A percentile compares a stretch with the other conserved stretches of the same genome.
Evolutionary conservation across 2,113 vertebrate species (phyloP).

Genomic region (Danionella cerebrum): DNA sequence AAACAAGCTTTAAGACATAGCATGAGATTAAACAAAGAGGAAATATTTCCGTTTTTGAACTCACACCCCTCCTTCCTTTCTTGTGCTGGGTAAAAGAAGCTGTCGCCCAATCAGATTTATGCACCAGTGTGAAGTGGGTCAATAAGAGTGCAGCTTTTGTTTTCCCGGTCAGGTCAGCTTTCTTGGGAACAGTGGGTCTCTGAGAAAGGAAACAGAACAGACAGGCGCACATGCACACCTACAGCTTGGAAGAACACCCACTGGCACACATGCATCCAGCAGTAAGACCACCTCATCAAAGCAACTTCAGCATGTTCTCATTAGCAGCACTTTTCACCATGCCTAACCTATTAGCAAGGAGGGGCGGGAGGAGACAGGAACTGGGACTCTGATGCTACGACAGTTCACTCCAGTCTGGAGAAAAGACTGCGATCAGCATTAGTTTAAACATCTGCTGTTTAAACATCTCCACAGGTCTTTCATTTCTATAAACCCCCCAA

Average conservation of each 20-base stretch:
- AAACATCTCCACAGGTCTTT: constrained; percentile 48
- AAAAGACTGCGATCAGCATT: constrained; percentile 11
- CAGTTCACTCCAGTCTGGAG: constrained; percentile 22
- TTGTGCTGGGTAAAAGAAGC: background rate
- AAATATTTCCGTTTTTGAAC: constrained; percentile 16
- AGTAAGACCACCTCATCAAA: background rate
- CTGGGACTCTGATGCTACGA: background rate
- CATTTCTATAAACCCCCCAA: constrained; percentile 53
- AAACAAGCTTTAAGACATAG: constrained; percentile 10
- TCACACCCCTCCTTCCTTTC: constrained; percentile 6
- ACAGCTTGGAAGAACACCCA: background rate
- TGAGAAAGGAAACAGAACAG: background rate
- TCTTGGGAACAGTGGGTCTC: background rate
- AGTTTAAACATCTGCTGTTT: constrained; percentile 51
- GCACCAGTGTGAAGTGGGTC: constrained; percentile 4
- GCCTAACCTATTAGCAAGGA: background rate
- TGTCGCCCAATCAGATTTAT: constrained; percentile 5
- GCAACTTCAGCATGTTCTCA: background rate
- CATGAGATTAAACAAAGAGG: background rate
- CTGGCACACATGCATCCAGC: background rate
- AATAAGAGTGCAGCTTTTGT: constrained; percentile 16
- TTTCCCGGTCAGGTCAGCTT: constrained; percentile 1
- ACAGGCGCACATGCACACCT: background rate
- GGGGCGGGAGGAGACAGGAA: background rate
- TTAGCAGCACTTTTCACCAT: background rate